These are phyloP conservation scores for Anomalospiza imberbis DNA, from an alignment of 2,797 vertebrate genomes.

Conservation along the genomic window DNA sequence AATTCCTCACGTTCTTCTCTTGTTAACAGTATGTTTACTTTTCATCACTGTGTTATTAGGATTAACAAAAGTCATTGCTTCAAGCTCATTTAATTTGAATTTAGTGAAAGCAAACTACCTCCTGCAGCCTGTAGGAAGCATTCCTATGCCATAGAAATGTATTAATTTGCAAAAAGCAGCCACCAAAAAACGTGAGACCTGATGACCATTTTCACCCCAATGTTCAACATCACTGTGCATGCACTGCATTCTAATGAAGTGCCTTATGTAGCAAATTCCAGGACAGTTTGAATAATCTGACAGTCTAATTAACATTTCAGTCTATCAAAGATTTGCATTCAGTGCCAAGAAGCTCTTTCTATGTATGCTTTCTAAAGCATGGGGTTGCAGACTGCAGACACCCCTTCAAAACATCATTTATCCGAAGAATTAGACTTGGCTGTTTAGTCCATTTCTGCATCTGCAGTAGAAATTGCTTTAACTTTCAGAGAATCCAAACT, in stretches of 20 bases:
- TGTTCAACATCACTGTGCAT: neutral
- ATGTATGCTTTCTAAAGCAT: neutral
- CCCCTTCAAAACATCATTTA: neutral
- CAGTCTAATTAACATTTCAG: constrained; percentile 35
- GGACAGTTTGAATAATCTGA: constrained; percentile 4
- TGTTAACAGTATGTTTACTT: constrained; percentile 84
- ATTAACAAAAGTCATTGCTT: constrained; percentile 86
- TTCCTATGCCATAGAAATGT: constrained; percentile 28
- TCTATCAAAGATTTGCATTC: neutral
- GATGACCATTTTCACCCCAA: neutral
- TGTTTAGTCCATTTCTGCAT: neutral
- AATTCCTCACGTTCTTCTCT: constrained; percentile 88
- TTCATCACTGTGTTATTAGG: constrained; percentile 83
- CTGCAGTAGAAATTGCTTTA: neutral
- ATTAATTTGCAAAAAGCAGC: constrained; percentile 39
- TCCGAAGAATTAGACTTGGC: neutral
- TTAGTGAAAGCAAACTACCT: constrained; percentile 82
- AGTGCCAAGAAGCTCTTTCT: neutral
- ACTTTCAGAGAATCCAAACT: neutral
- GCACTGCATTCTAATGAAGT: constrained; percentile 46
- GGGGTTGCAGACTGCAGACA: neutral
- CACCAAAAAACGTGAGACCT: neutral
- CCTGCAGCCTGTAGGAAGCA: constrained; percentile 57
- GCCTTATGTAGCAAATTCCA: constrained; percentile 28
- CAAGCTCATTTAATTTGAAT: constrained; percentile 85